Percentiles rank a stretch among this genome's conserved stretches.
These are phyloP conservation scores for Formicarius rufipectus DNA, from an alignment of 2,113 vertebrate species.

Conservation along the genomic window DNA sequence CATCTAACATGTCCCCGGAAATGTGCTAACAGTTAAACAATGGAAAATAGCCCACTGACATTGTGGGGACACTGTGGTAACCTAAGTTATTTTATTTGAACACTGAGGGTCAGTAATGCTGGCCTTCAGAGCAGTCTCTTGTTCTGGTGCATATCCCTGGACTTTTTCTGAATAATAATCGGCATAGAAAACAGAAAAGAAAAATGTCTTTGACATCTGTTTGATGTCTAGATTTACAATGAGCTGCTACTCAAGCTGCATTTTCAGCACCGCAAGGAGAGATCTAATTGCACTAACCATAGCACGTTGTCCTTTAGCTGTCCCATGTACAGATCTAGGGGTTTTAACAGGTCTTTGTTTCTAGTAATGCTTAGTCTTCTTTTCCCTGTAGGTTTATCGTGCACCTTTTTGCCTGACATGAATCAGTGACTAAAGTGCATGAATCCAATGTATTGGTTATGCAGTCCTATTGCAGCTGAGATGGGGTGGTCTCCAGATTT, in stretches of 20 bases:
- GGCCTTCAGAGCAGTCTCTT: background rate
- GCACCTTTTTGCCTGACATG: background rate
- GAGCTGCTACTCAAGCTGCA: background rate
- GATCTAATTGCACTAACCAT: background rate
- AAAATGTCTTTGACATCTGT: background rate
- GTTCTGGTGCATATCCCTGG: background rate
- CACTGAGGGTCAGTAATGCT: background rate
- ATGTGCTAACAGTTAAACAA: background rate
- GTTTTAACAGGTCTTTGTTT: background rate
- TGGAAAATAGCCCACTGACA: background rate
- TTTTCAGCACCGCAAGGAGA: background rate
- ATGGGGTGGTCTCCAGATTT: background rate
- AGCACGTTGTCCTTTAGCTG: background rate
- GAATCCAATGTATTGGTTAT: background rate
- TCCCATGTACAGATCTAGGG: background rate
- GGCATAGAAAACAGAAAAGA: background rate
- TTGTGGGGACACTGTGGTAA: background rate
- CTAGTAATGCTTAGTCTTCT: background rate
- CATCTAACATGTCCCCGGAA: background rate
- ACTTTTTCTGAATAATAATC: background rate
- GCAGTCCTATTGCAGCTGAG: background rate
- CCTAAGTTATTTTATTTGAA: background rate
- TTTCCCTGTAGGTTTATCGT: background rate
- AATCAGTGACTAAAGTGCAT: background rate
- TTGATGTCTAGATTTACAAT: background rate